A percentile compares a stretch with the other conserved stretches of the same genome.
Conservation (phyloP, 2,888 invertebrate species). For the Melipona bicolor region DNA sequence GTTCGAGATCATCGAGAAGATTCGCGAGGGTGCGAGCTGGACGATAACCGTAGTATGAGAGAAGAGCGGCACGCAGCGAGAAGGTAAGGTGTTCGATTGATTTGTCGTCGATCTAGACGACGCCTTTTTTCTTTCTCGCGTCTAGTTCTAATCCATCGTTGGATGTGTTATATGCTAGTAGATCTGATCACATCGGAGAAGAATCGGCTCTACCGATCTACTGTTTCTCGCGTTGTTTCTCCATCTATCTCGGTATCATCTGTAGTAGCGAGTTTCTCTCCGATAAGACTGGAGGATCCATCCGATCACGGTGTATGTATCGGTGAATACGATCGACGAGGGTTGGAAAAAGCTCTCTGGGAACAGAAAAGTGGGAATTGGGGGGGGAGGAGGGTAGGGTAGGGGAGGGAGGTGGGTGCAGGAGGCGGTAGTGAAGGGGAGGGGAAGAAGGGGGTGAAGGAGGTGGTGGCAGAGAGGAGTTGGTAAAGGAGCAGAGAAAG, state of each 20-base stretch:
- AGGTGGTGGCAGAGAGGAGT: not conserved
- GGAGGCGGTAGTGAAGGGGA: not conserved
- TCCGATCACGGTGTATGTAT: constrained; percentile 4
- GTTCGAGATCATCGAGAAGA: constrained; percentile 10
- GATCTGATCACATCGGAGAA: no score
- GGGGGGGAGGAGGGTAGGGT: no score
- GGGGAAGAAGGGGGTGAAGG: not conserved
- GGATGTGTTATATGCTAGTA: not conserved
- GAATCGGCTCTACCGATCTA: not conserved
- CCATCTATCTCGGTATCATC: no score
- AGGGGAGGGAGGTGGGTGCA: not conserved
- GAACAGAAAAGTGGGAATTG: not conserved
- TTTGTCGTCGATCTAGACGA: constrained; percentile 53
- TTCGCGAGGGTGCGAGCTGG: constrained; percentile 39
- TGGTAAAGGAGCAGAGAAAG: constrained; percentile 4
- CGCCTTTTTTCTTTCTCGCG: constrained; percentile 36
- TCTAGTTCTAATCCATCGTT: constrained; percentile 21
- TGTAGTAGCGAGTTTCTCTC: not conserved
- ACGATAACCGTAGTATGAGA: constrained; percentile 44
- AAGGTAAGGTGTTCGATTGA: constrained; percentile 57
- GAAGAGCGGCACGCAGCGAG: constrained; percentile 45
- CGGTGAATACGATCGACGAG: constrained; percentile 12
- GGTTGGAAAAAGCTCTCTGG: constrained; percentile 1
- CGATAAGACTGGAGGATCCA: constrained; percentile 1
- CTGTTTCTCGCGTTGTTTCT: no score